phyloP scores from a whole-genome alignment of 2,113 vertebrate genomes.

The Copsychus sechellarum region DNA sequence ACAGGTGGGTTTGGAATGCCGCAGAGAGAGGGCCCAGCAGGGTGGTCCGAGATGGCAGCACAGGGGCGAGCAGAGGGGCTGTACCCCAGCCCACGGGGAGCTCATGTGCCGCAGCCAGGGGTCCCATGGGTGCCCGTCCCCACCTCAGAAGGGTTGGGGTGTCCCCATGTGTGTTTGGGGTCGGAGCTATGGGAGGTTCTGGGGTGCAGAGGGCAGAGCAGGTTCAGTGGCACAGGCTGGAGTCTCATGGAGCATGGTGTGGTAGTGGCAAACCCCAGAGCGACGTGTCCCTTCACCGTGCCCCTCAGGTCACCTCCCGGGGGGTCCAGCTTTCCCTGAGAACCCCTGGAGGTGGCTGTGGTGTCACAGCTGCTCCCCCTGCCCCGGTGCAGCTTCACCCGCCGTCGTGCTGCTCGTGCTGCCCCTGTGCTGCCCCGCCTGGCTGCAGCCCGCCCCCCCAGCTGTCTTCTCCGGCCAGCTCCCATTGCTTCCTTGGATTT shows the following conservation, averaged over 20 bases:
- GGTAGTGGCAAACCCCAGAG: not conserved
- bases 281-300: rapidly evolving
- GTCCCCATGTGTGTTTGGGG: not conserved
- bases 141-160: rapidly evolving
- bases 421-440: conserved; percentile 42
- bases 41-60: not conserved
- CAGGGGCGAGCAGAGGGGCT: not conserved
- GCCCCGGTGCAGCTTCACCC: not conserved
- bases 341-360: not conserved
- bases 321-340: not conserved
- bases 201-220: not conserved
- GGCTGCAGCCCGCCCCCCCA: not conserved
- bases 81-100: not conserved
- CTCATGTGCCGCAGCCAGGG: rapidly evolving
- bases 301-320: not conserved
- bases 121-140: not conserved
- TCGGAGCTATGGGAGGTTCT: rapidly evolving
- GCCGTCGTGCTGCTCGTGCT: not conserved
- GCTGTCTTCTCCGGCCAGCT: conserved; percentile 3
- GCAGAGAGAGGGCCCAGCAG: too few species aligned
- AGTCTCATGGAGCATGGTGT: rapidly evolving
- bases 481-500: conserved; percentile 11
- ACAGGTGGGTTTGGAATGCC: not conserved
- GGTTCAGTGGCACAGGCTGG: not conserved
- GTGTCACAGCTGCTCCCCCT: not conserved